These are phyloP conservation scores for Aramus guarauna DNA, from an alignment of 2,113 vertebrate species.

Conservation along the genomic window DNA sequence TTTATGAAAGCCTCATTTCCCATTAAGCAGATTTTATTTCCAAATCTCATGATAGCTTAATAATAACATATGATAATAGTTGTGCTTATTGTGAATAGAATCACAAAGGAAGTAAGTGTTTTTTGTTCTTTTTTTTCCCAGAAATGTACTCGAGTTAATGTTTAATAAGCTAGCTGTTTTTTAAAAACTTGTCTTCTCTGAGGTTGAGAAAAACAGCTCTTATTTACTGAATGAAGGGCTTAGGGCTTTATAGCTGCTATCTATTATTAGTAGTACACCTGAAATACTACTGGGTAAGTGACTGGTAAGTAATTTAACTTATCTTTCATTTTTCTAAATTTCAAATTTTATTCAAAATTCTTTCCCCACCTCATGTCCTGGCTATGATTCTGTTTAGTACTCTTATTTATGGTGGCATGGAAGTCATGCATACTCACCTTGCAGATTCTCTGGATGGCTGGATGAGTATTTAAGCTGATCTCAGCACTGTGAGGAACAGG, in stretches of 20 bases:
- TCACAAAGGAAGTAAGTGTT: neutral
- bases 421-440: neutral
- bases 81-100: neutral
- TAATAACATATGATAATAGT: neutral
- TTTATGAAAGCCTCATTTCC: neutral
- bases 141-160: neutral
- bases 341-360: neutral
- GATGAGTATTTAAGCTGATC: neutral
- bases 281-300: neutral
- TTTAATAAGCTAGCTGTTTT: neutral
- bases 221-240: neutral
- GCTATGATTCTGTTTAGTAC: neutral
- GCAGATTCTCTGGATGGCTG: neutral
- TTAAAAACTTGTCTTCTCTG: neutral
- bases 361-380: neutral
- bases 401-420: neutral
- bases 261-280: neutral
- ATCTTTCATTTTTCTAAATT: neutral
- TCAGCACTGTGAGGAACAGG: neutral
- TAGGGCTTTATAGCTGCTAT: neutral
- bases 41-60: neutral
- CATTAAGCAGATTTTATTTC: neutral
- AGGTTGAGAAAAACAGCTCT: neutral
- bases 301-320: neutral
- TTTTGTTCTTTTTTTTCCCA: too few species aligned